Base-by-base conservation (phyloP, 92 coral and sea anemone species). In the Zoanthus solanderi region DNA sequence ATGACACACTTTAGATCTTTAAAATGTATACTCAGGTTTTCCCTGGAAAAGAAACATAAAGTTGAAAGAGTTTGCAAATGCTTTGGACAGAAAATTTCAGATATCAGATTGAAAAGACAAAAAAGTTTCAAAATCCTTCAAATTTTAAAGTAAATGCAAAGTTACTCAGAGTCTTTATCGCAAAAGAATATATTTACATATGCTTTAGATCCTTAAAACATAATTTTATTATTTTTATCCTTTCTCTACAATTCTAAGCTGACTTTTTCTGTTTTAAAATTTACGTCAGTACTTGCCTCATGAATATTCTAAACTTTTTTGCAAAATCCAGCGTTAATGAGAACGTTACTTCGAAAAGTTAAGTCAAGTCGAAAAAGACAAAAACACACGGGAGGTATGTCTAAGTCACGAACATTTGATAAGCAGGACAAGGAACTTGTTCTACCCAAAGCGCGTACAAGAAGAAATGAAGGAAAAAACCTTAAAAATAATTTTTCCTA, bases 261-360 rank as follows among this genome's bases (percentile, higher is more conserved):
- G 71, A 23, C 66, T 81, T 57, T 78, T 17, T 67, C 37, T 46
- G n/a, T 13, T 45, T 47, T 48, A 44, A 47, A 17, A 17, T 16
- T 63, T n/a, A 4, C 8, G 23, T 3, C 46, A 7, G 23, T 28
- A 73, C 6, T 12, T 47, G 28, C 75, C 98, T 94, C 95, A 94
- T 94, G 95, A 94, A 94, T 94, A 94, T 94, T 89, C 98, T 72
- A 81, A 58, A 79, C 45, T 86, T 69, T 87, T 93, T 83, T 83
- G 75, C 98, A 81, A 94, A 94, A 94, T 84, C 78, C 23, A 67
- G 92, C 98, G 98, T 93, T 94, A 91, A 80, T 46, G 9, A 23
- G 45, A 11, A 6, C 14, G 31, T 32, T 6, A 12, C 5, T 81
- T 81, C 11, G 58, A 14, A 6, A 63, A 18, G 44, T 28, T 46